Evolutionary conservation across 1,140 invertebrate genomes (phyloP), one percentile per base, ranked within the genome.

Genomic region (Scaptomyza montana): DNA sequence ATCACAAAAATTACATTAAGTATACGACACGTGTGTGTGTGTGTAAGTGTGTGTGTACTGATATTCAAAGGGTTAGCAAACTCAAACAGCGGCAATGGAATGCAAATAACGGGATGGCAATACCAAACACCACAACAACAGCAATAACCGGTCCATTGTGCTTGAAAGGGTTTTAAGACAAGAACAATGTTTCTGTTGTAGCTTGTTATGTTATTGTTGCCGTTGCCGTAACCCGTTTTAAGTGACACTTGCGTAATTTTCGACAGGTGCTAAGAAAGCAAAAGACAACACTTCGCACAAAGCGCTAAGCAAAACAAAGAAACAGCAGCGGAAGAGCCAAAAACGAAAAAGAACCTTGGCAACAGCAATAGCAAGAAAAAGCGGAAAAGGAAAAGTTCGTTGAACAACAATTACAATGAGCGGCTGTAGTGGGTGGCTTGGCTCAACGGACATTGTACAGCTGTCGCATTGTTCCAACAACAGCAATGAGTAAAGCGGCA

Each of bases 361-460:
- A 59, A 43, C 28, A 8, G 10, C 5, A 63, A n/a, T n/a, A 43
- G 4, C 3, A 43, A 12, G 39, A 51, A 61, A 62, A 36, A 71
- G 16, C 30, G 54, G 65, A 64, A 75, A 74, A 62, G 75, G 75
- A 87, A 86, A 87, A 85, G 78, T 82, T 76, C 71, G 82, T 62
- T 73, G 78, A 76, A 87, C 78, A 86, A 81, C 82, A 86, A 82
- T 87, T 86, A 87, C 82, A 87, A 87, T 86, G 69, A 86, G 62
- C 70, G 61, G 63, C 53, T 54, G 59, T 46, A 39, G 53, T 19
- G 60, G 16, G 13, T 13, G 45, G 30, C 5, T 39, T 59, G n/a
- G 16, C 25, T 9, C 2, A 43, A 13, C 46, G 66, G 74, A 61
- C 77, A 67, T 71, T 75, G 72, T 74, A 43, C 75, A 78, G 72